Percentiles rank a stretch among this genome's conserved stretches.
Conservation (phyloP, 2,888 invertebrate genomes). For the Petrolisthes cinctipes region DNA sequence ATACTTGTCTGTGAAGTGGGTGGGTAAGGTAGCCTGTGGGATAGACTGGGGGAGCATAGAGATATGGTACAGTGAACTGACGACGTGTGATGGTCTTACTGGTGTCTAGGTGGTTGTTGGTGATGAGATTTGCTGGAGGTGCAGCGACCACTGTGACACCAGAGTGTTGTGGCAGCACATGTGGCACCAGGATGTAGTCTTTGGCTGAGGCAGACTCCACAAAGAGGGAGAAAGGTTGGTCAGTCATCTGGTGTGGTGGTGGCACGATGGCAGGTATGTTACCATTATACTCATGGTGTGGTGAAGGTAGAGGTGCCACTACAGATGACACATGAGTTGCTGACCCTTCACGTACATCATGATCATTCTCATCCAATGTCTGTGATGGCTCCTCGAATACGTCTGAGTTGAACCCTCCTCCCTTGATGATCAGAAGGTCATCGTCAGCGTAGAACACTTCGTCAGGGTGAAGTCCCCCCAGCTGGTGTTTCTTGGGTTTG, state of each 20-base stretch:
- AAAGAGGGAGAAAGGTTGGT: constrained; percentile 33
- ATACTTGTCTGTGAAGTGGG: background rate
- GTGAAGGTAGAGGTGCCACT: constrained; percentile 14
- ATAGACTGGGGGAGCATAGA: background rate
- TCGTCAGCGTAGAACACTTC: constrained; percentile 66
- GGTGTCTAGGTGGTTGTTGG: background rate
- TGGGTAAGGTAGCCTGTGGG: background rate
- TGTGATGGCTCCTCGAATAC: constrained; percentile 41
- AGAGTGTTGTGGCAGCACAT: constrained; percentile 24
- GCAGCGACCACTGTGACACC: background rate
- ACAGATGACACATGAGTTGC: background rate
- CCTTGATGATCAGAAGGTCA: constrained; percentile 65
- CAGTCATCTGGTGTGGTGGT: constrained; percentile 17
- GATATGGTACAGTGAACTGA: background rate
- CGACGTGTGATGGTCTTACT: background rate
- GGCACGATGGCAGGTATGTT: constrained; percentile 57
- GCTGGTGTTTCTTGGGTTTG: constrained; percentile 68
- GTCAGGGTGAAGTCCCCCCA: constrained; percentile 64
- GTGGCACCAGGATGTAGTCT: constrained; percentile 41
- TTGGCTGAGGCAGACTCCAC: constrained; percentile 34
- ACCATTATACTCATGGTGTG: constrained; percentile 49
- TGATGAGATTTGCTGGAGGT: no score
- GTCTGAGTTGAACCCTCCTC: constrained; percentile 61
- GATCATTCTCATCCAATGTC: constrained; percentile 33
- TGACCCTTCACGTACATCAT: background rate